Evolutionary conservation across 1,140 invertebrate genomes (phyloP), one percentile per base, ranked within the genome.

Genomic region (Anastrepha ludens): DNA sequence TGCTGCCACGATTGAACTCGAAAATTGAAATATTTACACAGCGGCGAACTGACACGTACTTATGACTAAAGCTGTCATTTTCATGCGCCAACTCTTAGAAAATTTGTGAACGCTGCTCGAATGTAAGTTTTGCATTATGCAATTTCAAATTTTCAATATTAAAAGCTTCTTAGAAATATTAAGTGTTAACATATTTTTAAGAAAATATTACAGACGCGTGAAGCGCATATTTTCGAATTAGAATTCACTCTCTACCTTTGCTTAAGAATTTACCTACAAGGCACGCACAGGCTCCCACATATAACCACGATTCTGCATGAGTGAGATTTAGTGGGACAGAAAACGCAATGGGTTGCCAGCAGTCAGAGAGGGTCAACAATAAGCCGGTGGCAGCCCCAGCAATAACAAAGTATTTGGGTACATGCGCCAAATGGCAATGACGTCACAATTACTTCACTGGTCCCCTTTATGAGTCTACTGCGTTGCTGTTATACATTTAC

Each of bases 361-460:
- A 55, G 4, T 17, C n/a, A 20, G 17, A 2, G 74, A n/a, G 67
- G 9, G 64, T 5, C 64, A 41, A 81, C 74, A 58, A 58, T 55
- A 58, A 15, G 55, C 17, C 47, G 47, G 55, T 81, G 74, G 74
- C 47, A 81, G 29, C 74, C 20, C n/a, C 7, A 17, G 74, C 47
- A 81, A 55, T 47, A 81, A 13, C 47, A 81, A 9, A 11, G 44
- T 3, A 3, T 81, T 81, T 50, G 74, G n/a, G n/a, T 58, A 5
- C 29, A 67, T 29, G 64, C 17, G 29, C 29, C n/a, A 9, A 55
- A 55, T 8, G 74, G 6, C 47, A 81, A 81, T 81, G 74, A 81
- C 74, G 74, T 81, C 74, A 81, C 74, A 55, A 20, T 55, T 81
- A 81, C 74, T 81, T 50, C 7, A 47, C 74, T 55, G 17, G 50